A percentile compares a stretch with the other conserved stretches of the same genome.
These are phyloP conservation scores for Steinernema khuongi DNA, from an alignment of 1,140 invertebrate species.

Conservation along the genomic window DNA sequence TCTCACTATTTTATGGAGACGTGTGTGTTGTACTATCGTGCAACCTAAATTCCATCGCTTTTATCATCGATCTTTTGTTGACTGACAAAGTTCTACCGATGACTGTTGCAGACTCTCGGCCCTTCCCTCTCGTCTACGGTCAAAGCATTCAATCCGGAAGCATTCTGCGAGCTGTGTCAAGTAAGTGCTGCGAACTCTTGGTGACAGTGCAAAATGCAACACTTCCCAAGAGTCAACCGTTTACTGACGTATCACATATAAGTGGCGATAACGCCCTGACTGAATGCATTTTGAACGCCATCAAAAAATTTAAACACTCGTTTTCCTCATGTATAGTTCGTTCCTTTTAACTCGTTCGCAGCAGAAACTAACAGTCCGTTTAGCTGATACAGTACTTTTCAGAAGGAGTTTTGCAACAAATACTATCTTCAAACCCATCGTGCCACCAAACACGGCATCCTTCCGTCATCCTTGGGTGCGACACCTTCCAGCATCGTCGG, in stretches of 20 bases:
- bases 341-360: too few relatives aligned
- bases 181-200: conserved; percentile 19
- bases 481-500: not conserved
- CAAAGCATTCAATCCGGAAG: conserved; percentile 14
- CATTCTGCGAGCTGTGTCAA: conserved; percentile 24
- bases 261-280: not conserved
- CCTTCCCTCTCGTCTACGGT: conserved; percentile 4
- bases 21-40: not conserved
- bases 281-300: too few relatives aligned
- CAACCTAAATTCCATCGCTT: not conserved
- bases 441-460: conserved; percentile 74
- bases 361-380: too few relatives aligned
- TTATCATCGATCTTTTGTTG: not conserved
- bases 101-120: not conserved
- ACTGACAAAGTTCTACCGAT: not conserved
- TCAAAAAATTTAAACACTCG: too few relatives aligned
- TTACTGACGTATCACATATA: not conserved
- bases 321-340: too few relatives aligned
- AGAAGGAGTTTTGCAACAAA: conserved; percentile 89
- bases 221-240: not conserved
- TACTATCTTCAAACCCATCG: conserved; percentile 89
- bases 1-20: not conserved
- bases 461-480: conserved; percentile 10
- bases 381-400: conserved; percentile 67
- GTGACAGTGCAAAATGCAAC: not conserved